Evolutionary conservation across 2,797 vertebrate species (phyloP), one percentile per base, ranked within the genome.

Genomic region (Darevskia nairensis): DNA sequence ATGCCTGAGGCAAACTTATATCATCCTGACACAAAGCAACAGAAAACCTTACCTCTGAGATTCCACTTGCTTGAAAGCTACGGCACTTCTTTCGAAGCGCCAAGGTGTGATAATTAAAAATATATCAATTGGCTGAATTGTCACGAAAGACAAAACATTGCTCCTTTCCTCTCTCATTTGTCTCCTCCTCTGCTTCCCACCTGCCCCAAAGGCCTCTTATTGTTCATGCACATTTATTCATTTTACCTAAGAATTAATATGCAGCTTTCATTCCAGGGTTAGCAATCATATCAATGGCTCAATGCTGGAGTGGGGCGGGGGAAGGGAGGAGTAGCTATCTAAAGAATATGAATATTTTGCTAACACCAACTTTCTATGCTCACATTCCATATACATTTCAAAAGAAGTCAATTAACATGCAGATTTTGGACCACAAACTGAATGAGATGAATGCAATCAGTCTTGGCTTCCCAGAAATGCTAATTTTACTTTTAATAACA

Each of bases 21-120:
- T 94, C 92, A 96, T 92, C 89, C n/a, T 95, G 94, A 95, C 94
- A 93, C 92, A 94, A 94, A 94, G 93, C 94, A 94, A 95, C 89
- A 88, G 1, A 41, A 92, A 95, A 80, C 64, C 87, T 93, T 92
- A 90, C 96, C 96, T 94, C 23, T 6, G 92, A 96, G 92, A 87
- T 86, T 94, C 91, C 91, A 89, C 74, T 76, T 83, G 89, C 84
- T 92, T 91, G 93, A 88, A 89, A 96, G 78, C n/a, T 91, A 86
- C 68, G 84, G 78, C 55, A 74, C 74, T 81, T 93, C 72, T 93
- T 88, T 84, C 90, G 94, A 94, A 94, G 35, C 86, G 89, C 86
- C 74, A 59, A 35, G 87, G 92, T 92, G 88, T 90, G 90, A 83
- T 88, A 95, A 96, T 96, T 96, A 94, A 96, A 96, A 95, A 93